phyloP scores from a whole-genome alignment of 30 jellyfish, hydroid and myxozoan genomes.

The Hydra vulgaris region DNA sequence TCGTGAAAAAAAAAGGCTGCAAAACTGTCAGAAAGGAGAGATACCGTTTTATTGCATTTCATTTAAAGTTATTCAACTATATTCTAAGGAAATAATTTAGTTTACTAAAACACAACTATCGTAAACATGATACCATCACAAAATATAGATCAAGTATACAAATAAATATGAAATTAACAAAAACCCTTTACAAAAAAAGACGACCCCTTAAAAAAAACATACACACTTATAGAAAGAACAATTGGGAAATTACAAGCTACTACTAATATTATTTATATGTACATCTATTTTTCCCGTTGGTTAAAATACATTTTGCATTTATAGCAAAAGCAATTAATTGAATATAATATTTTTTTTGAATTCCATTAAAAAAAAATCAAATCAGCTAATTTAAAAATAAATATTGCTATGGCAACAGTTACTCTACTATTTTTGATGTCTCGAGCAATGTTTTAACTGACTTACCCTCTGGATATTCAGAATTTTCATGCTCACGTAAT shows the following conservation, averaged over 20 bases:
- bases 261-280: too few relatives aligned
- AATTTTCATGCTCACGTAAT: background rate
- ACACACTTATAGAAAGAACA: background rate
- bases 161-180: background rate
- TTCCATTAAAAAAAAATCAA: too few relatives aligned
- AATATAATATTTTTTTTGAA: too few relatives aligned
- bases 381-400: background rate
- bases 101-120: too few relatives aligned
- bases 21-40: too few relatives aligned
- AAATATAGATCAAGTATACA: background rate
- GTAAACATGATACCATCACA: background rate
- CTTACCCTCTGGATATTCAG: background rate
- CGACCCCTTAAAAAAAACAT: background rate
- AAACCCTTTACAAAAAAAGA: background rate
- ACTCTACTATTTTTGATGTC: background rate
- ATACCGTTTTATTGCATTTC: too few relatives aligned
- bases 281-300: background rate
- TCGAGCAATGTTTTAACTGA: background rate
- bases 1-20: too few relatives aligned
- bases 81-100: too few relatives aligned
- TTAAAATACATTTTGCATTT: too few relatives aligned
- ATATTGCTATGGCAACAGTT: background rate
- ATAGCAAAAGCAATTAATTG: background rate
- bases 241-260: too few relatives aligned
- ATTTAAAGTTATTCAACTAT: too few relatives aligned